Conservation (phyloP, 2,797 vertebrate genomes). For the Lagodon rhomboides region DNA sequence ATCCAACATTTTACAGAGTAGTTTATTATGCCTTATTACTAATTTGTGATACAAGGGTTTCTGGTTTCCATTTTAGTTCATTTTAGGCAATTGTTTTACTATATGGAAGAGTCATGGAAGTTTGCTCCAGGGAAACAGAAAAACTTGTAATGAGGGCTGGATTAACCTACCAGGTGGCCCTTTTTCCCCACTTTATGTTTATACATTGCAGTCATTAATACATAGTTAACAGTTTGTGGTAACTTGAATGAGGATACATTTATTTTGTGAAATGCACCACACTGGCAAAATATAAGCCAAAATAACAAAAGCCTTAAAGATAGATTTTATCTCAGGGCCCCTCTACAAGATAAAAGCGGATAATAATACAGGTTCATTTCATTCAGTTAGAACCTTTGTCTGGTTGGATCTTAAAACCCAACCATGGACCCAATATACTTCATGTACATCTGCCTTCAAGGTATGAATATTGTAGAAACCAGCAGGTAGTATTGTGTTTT, state of each 20-base stretch:
- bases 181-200: not conserved
- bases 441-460: not conserved
- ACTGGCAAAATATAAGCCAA: slow-evolving; percentile 7
- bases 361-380: not conserved
- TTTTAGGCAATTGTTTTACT: slow-evolving; percentile 5
- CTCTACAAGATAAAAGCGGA: not conserved
- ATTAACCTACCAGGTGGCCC: not conserved
- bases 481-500: not conserved
- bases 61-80: not conserved
- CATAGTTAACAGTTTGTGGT: slow-evolving; percentile 8
- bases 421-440: not conserved
- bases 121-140: not conserved
- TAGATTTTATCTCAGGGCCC: not conserved
- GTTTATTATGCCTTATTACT: not conserved
- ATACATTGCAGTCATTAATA: not conserved
- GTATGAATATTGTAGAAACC: not conserved
- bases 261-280: slow-evolving; percentile 15
- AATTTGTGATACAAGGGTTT: not conserved
- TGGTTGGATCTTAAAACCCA: not conserved
- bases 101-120: slow-evolving; percentile 10
- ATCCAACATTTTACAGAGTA: not conserved
- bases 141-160: not conserved
- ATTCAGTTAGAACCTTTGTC: not conserved
- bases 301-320: slow-evolving; percentile 1
- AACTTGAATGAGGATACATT: not conserved